Evolutionary conservation across 2,113 vertebrate genomes (phyloP), one percentile per base, ranked within the genome.

Genomic region (Megalops atlanticus): DNA sequence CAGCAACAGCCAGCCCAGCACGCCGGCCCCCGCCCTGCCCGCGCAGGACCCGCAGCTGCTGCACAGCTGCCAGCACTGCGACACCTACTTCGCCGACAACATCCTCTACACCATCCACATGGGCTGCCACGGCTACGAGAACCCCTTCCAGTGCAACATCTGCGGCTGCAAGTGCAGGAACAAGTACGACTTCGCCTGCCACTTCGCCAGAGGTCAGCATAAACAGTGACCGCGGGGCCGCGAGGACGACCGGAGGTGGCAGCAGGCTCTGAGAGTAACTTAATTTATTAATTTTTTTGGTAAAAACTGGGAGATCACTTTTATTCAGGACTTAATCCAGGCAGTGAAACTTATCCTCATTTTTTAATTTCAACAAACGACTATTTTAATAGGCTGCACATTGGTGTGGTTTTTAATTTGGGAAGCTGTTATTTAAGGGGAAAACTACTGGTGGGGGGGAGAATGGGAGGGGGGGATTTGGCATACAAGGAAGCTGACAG

Each of bases 81-180:
- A 99, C 91, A 97, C 99, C 94, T 99, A 97, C 91, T 99, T 98
- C 85, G 97, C 98, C 0, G 98, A 99, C 92, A 99, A 99, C 87
- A 97, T 99, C 90, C 96, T 99, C 27, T 99, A 97, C 87, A 99
- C 98, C 15, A 99, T 99, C 84, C 98, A 99, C 84, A 99, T 99
- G 98, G 98, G 98, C 0, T 99, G 98, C 81, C 98, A 99, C 2
- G 98, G 98, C 2, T 99, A 98, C 70, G 97, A 99, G 85, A 99
- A 99, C 40, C 97, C 98, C 79, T 99, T 99, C 87, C 97, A 99
- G 93, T 99, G 98, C 92, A 99, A 99, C 95, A 98, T 99, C 87
- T 99, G 98, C 77, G 98, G 98, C 73, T 95, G 97, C 94, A 97
- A 96, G 88, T 99, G 98, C 93, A 97, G 96, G 91, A 98, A 97